phyloP scores from a whole-genome alignment of 2,888 invertebrate species.

The Athrips mouffetella region DNA sequence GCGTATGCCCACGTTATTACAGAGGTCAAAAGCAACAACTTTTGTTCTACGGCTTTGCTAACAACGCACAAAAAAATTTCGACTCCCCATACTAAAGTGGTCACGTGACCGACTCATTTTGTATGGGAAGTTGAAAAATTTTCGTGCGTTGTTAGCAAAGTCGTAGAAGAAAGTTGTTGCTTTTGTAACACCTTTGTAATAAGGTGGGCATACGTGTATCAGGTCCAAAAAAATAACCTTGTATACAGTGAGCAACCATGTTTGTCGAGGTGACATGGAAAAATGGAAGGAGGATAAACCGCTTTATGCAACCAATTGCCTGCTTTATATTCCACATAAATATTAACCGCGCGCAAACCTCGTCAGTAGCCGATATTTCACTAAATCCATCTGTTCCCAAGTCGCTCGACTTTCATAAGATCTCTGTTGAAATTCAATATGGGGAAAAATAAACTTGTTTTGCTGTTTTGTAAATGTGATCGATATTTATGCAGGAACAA shows the following conservation, averaged over 20 bases:
- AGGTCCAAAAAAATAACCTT: too few species aligned
- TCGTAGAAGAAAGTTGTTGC: too few species aligned
- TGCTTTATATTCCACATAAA: constrained; percentile 72
- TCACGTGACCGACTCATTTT: too few species aligned
- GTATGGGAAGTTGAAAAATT: too few species aligned
- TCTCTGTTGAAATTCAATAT: constrained; percentile 46
- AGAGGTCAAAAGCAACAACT: too few species aligned
- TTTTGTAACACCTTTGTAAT: too few species aligned
- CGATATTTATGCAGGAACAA: neutral
- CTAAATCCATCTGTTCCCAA: constrained; percentile 45
- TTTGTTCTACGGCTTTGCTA: too few species aligned
- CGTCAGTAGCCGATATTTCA: constrained; percentile 58
- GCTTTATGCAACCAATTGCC: constrained; percentile 36
- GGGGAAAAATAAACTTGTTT: constrained; percentile 17
- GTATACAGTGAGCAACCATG: constrained; percentile 3
- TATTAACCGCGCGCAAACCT: constrained; percentile 61
- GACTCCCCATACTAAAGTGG: too few species aligned
- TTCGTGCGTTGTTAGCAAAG: too few species aligned
- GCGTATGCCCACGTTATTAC: too few species aligned
- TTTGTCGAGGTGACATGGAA: constrained; percentile 22
- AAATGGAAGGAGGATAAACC: constrained; percentile 31
- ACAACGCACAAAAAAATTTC: too few species aligned
- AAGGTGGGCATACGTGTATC: too few species aligned
- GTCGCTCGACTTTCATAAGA: constrained; percentile 48
- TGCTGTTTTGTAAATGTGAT: neutral